Conservation (phyloP, 2,797 vertebrate genomes). For the Monodelphis domestica region DNA sequence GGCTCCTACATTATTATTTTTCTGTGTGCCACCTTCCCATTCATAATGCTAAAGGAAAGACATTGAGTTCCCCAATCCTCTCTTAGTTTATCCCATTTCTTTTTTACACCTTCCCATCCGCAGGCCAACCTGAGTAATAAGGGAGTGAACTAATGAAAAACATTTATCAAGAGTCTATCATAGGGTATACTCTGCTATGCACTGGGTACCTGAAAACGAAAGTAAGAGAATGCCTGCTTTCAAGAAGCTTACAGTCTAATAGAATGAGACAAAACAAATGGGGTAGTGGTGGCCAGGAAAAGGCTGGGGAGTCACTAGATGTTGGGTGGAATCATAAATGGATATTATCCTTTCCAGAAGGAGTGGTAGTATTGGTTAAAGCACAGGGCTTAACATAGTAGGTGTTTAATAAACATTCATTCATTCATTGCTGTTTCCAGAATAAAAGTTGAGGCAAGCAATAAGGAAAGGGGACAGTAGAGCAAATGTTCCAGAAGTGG, state of each 20-base stretch:
- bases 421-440: not conserved
- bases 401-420: not conserved
- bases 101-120: conserved; percentile 30
- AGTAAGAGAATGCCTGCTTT: not conserved
- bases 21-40: conserved; percentile 56
- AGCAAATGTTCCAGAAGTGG: not conserved
- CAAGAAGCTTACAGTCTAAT: not conserved
- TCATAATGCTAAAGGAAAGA: conserved; percentile 55
- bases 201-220: not conserved
- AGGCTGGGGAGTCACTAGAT: not conserved
- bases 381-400: not conserved
- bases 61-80: conserved; percentile 60
- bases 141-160: not conserved
- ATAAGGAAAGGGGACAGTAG: not conserved
- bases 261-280: not conserved
- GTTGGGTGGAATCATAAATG: not conserved
- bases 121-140: conserved; percentile 1
- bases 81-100: conserved; percentile 21
- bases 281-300: not conserved
- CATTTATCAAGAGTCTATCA: not conserved
- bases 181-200: not conserved
- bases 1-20: conserved; percentile 61
- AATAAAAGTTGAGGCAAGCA: not conserved
- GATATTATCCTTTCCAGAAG: not conserved
- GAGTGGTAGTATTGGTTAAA: not conserved